Percentiles rank a stretch among this genome's conserved stretches.
These are phyloP conservation scores for Zaprionus kolodkinae DNA, from an alignment of 1,140 invertebrate species.

Conservation along the genomic window DNA sequence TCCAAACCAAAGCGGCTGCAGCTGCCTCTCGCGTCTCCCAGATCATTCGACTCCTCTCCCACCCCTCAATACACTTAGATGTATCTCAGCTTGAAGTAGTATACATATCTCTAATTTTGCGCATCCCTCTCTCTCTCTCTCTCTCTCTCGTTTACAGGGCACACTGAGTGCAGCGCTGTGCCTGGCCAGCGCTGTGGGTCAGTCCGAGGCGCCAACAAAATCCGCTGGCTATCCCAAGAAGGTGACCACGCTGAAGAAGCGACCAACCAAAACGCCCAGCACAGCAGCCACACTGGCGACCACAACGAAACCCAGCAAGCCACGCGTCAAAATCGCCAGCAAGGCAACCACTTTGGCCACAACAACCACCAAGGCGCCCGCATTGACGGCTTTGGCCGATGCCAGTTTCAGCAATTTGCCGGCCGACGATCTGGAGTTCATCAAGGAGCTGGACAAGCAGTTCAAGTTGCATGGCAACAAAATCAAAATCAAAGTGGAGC, in stretches of 20 bases:
- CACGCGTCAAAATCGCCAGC: constrained; percentile 57
- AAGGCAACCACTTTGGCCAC: constrained; percentile 13
- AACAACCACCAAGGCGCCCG: constrained; percentile 40
- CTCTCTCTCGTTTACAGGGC: constrained; percentile 40
- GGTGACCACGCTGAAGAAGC: constrained; percentile 75
- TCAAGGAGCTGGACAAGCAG: constrained; percentile 83
- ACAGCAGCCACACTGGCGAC: constrained; percentile 18
- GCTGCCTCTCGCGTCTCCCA: not conserved
- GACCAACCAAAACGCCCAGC: constrained; percentile 70
- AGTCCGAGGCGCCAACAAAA: constrained; percentile 47
- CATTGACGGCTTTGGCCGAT: constrained; percentile 41
- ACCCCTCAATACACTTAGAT: not conserved
- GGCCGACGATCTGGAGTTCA: constrained; percentile 80
- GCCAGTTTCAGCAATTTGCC: constrained; percentile 72
- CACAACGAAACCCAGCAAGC: constrained; percentile 62
- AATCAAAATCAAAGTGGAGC: constrained; percentile 82
- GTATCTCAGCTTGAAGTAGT: not conserved
- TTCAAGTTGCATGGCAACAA: constrained; percentile 81
- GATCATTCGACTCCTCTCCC: not conserved
- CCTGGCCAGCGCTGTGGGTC: constrained; percentile 48
- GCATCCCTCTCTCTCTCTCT: not conserved
- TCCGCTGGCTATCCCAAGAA: constrained; percentile 73
- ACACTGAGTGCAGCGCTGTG: constrained; percentile 59
- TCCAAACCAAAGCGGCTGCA: not conserved
- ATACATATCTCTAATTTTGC: constrained; percentile 5